Conservation (phyloP, 2,888 invertebrate species). For the Stomorhina lunata region DNA sequence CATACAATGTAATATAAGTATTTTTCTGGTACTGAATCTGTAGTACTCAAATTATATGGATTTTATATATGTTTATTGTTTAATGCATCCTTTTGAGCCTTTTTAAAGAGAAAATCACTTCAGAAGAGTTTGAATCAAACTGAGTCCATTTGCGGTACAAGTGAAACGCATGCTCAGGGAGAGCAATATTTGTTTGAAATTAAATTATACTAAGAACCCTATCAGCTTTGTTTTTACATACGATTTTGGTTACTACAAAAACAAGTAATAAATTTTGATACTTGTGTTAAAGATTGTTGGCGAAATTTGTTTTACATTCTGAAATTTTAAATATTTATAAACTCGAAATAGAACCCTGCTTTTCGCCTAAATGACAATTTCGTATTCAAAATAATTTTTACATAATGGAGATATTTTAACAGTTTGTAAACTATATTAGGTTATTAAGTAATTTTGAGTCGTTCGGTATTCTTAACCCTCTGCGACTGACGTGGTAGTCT, state of each 20-base stretch:
- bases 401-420: too few species aligned
- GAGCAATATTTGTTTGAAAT: not conserved
- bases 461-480: too few species aligned
- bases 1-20: slow-evolving; percentile 44
- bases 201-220: slow-evolving; percentile 25
- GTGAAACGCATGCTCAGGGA: slow-evolving; percentile 39
- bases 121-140: not conserved
- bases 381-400: too few species aligned
- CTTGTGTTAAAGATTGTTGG: too few species aligned
- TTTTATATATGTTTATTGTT: slow-evolving; percentile 26
- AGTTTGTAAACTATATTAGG: too few species aligned
- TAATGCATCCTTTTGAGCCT: slow-evolving; percentile 47
- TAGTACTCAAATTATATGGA: slow-evolving; percentile 46
- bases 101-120: not conserved
- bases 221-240: slow-evolving; percentile 4
- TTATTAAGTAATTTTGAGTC: too few species aligned
- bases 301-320: too few species aligned
- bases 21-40: slow-evolving; percentile 44
- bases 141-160: not conserved
- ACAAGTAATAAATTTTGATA: slow-evolving; percentile 16
- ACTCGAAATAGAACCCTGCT: too few species aligned
- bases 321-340: too few species aligned
- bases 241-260: not conserved
- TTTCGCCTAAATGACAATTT: too few species aligned
- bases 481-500: too few species aligned